Evolutionary conservation across 2,113 vertebrate genomes (phyloP), one percentile per base, ranked within the genome.

Genomic region (Chaenocephalus aceratus): DNA sequence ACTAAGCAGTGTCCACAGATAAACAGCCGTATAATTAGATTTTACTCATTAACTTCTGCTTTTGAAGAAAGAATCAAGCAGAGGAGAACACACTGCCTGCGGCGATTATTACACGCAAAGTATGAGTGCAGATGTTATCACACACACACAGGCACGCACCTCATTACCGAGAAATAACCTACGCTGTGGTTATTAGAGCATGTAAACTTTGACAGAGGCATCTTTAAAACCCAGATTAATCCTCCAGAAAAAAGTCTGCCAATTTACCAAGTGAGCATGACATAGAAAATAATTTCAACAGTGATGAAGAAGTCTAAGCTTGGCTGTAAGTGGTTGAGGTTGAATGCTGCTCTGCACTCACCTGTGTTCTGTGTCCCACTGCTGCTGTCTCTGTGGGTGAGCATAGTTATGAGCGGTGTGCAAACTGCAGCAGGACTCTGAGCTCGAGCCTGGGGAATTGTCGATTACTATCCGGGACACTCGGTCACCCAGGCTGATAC

Each of bases 351-450:
- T 80, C 67, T 4, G 26, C 77, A 94, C 95, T 96, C 93, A 97
- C 96, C 96, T 95, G 90, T 82, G 45, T 84, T 88, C 73, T 91
- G 92, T 1, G 80, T 89, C 72, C 90, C 85, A 91, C 61, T 94
- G 85, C 90, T 87, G 89, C 92, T 90, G 80, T 87, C 82, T 73
- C 90, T 86, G 84, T 92, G 82, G 79, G 86, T 94, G 65, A 94
- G 89, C 95, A 96, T 96, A 89, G 88, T 90, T 94, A 54, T 73
- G 66, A 18, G 30, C 74, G 56, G 54, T 79, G 78, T 75, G 84
- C 67, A 56, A 53, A 53, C 62, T 77, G 82, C 59, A 79, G 45
- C 69, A n/a, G 36, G 72, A 58, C 64, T 83, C 71, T 90, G 88
- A 46, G 85, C 89, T 89, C 73, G 84, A 67, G 66, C 77, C 80